Evolutionary conservation across 2,888 invertebrate genomes (phyloP).

Genomic region (Chrysina gloriosa): DNA sequence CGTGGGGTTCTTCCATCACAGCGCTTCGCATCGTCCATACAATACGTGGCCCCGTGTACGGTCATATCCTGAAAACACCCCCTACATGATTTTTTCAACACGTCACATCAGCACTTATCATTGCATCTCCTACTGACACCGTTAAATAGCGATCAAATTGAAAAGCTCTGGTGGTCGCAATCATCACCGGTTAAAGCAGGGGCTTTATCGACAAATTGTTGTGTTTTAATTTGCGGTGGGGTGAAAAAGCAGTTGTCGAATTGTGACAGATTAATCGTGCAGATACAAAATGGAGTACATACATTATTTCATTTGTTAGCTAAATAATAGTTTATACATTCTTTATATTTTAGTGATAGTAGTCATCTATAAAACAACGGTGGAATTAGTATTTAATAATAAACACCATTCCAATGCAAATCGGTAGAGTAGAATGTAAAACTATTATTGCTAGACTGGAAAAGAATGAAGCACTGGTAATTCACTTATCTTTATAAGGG

Average conservation of each 20-base stretch:
- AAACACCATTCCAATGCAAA: too few relatives aligned
- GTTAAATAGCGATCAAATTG: slow-evolving; percentile 33
- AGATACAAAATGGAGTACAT: slow-evolving; percentile 46
- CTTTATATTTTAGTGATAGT: not conserved
- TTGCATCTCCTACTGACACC: slow-evolving; percentile 40
- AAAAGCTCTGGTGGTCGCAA: slow-evolving; percentile 1
- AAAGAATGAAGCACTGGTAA: too few relatives aligned
- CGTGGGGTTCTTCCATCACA: slow-evolving; percentile 38
- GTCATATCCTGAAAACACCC: slow-evolving; percentile 25
- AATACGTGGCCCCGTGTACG: slow-evolving; percentile 31
- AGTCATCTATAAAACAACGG: too few relatives aligned
- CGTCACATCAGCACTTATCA: slow-evolving; percentile 42
- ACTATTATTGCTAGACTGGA: too few relatives aligned
- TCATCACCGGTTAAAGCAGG: not conserved
- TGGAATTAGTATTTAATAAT: too few relatives aligned
- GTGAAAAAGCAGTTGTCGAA: slow-evolving; percentile 6
- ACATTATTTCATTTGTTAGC: slow-evolving; percentile 1
- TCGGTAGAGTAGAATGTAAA: too few relatives aligned
- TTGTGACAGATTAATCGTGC: slow-evolving; percentile 44
- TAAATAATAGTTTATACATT: not conserved
- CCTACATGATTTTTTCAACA: slow-evolving; percentile 43
- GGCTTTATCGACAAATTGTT: slow-evolving; percentile 42
- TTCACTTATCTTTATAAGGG: too few relatives aligned
- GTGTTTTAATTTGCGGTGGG: slow-evolving; percentile 47
- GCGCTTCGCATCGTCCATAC: slow-evolving; percentile 34